Evolutionary conservation across 2,797 vertebrate genomes (phyloP).

Genomic region (Acrossocheilus wenchowensis): DNA sequence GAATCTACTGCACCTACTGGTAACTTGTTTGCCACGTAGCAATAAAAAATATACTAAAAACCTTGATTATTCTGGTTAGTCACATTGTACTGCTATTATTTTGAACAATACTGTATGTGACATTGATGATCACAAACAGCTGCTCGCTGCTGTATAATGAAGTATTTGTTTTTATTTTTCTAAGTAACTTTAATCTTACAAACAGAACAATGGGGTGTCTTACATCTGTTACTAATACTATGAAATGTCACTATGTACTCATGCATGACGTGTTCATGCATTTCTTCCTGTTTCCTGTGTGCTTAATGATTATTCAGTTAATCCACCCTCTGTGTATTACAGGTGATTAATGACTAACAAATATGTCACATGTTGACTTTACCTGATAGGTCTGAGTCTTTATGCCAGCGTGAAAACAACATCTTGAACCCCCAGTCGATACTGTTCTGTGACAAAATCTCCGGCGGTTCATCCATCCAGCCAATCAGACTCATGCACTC

Average conservation of each 20-base stretch:
- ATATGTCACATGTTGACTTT: conserved; percentile 52
- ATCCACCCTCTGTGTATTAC: neutral
- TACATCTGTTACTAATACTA: conserved; percentile 26
- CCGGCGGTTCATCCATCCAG: neutral
- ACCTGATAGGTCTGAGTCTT: conserved; percentile 39
- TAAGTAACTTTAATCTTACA: neutral
- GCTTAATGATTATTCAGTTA: conserved; percentile 33
- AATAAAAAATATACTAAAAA: too few species aligned
- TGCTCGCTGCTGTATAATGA: neutral
- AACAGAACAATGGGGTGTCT: neutral
- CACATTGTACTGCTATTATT: too few species aligned
- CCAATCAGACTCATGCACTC: neutral
- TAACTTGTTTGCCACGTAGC: too few species aligned
- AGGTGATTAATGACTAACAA: conserved; percentile 29
- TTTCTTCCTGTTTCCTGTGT: conserved; percentile 44
- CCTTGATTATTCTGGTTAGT: too few species aligned
- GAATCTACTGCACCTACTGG: too few species aligned
- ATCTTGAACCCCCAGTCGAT: conserved; percentile 32
- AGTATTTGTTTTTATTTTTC: neutral
- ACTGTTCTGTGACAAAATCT: neutral
- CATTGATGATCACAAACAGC: neutral
- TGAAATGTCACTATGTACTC: neutral
- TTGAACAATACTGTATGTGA: too few species aligned
- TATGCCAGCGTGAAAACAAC: neutral
- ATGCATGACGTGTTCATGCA: conserved; percentile 6